Conservation (phyloP, 2,888 invertebrate genomes). For the Leucoptera coffeella region DNA sequence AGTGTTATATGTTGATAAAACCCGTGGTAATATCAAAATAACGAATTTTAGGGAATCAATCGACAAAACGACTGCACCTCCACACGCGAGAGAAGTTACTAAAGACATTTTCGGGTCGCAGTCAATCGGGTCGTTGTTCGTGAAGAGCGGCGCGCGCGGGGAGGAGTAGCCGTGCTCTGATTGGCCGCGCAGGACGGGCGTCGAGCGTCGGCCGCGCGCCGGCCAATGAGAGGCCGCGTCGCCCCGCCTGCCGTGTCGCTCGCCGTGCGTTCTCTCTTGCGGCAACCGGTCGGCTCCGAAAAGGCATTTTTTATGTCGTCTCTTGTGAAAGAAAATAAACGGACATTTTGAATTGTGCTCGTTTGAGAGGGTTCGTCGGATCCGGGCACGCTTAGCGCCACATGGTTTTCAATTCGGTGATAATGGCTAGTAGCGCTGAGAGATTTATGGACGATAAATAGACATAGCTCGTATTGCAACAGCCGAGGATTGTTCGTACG, state of each 20-base stretch:
- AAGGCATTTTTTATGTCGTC: slow-evolving; percentile 24
- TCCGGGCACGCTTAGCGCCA: slow-evolving; percentile 27
- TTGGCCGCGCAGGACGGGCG: slow-evolving; percentile 28
- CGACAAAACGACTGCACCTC: slow-evolving; percentile 36
- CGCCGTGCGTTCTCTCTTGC: slow-evolving; percentile 21
- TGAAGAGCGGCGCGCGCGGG: slow-evolving; percentile 36
- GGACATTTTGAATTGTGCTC: slow-evolving; percentile 47
- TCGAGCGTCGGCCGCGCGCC: slow-evolving; percentile 20
- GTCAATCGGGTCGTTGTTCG: slow-evolving; percentile 47
- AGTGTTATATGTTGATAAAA: too few relatives aligned
- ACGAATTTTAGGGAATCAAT: too few relatives aligned
- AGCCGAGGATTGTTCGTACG: too few relatives aligned
- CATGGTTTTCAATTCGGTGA: too few relatives aligned
- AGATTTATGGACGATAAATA: too few relatives aligned
- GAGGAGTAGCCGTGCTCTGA: slow-evolving; percentile 20
- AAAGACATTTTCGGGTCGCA: slow-evolving; percentile 49
- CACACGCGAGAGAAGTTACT: slow-evolving; percentile 45
- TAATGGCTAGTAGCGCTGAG: too few relatives aligned
- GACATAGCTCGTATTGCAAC: too few relatives aligned
- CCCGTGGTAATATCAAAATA: not conserved
- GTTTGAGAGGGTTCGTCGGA: slow-evolving; percentile 30
- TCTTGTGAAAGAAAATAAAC: slow-evolving; percentile 45
- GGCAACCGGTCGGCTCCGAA: slow-evolving; percentile 20
- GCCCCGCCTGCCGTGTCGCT: slow-evolving; percentile 26
- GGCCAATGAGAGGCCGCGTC: slow-evolving; percentile 28